Percentiles rank a stretch among this genome's conserved stretches.
Conservation (phyloP, 2,888 invertebrate genomes). For the Mechanitis mazaeus region DNA sequence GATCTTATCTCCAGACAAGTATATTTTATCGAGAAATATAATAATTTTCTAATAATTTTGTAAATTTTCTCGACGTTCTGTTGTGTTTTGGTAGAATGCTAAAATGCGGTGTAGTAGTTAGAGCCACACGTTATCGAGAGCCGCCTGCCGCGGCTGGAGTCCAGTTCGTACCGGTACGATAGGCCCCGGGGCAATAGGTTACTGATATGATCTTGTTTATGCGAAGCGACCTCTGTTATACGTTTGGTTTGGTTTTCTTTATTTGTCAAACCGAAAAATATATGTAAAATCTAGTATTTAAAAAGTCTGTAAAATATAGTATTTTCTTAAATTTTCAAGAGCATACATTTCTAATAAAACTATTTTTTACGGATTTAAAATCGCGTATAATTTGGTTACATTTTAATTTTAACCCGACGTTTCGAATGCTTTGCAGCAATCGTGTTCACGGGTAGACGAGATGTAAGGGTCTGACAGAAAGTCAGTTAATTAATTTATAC, state of each 20-base stretch:
- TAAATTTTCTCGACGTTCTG: too few relatives aligned
- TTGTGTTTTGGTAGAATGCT: constrained; percentile 14
- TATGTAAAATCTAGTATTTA: background rate
- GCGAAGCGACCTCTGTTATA: constrained; percentile 69
- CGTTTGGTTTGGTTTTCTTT: constrained; percentile 41
- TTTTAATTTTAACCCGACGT: too few relatives aligned
- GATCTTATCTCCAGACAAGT: constrained; percentile 6
- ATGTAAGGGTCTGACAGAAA: too few relatives aligned
- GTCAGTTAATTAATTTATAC: too few relatives aligned
- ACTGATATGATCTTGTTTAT: constrained; percentile 64
- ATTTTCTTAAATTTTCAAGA: too few relatives aligned
- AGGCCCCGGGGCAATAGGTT: constrained; percentile 79
- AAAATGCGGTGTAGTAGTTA: constrained; percentile 37
- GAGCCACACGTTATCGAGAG: constrained; percentile 55
- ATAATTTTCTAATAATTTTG: too few relatives aligned
- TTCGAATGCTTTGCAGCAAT: too few relatives aligned
- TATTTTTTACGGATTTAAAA: too few relatives aligned
- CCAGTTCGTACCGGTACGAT: constrained; percentile 76
- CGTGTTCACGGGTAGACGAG: too few relatives aligned
- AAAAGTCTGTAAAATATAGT: too few relatives aligned
- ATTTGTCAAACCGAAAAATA: background rate
- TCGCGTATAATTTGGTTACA: too few relatives aligned
- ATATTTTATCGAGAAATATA: background rate
- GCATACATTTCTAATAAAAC: too few relatives aligned
- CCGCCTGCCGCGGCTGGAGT: constrained; percentile 69